Evolutionary conservation across 2,113 vertebrate genomes (phyloP).

Genomic region (Neopipo cinnamomea): DNA sequence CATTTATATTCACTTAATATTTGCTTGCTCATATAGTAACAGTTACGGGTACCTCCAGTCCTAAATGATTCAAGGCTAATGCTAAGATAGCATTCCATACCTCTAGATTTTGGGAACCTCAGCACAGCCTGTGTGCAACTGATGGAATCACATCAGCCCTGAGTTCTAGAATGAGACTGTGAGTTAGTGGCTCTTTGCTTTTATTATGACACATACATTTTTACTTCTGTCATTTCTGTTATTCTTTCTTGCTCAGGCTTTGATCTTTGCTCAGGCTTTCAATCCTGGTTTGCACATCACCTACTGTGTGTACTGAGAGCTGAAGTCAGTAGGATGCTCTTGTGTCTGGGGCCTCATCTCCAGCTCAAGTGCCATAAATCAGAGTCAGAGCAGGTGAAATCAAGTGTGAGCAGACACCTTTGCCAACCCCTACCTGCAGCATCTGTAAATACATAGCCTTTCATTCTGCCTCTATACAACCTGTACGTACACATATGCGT

Average conservation of each 20-base stretch:
- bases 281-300: not conserved
- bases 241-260: not conserved
- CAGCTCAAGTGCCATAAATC: not conserved
- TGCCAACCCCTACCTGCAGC: not conserved
- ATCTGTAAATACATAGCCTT: not conserved
- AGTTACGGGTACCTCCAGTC: not conserved
- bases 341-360: not conserved
- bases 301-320: not conserved
- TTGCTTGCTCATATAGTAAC: not conserved
- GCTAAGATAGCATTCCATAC: not conserved
- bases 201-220: not conserved
- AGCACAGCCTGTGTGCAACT: not conserved
- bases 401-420: not conserved
- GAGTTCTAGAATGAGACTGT: not conserved
- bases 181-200: not conserved
- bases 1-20: conserved; percentile 33
- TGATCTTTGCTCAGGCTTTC: not conserved
- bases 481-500: accelerated
- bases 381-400: not conserved
- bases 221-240: not conserved
- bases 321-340: not conserved
- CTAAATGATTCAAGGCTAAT: not conserved
- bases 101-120: not conserved
- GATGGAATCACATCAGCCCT: not conserved
- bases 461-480: not conserved